Base-by-base conservation (phyloP, 2,797 vertebrate genomes). In the Huso huso region DNA sequence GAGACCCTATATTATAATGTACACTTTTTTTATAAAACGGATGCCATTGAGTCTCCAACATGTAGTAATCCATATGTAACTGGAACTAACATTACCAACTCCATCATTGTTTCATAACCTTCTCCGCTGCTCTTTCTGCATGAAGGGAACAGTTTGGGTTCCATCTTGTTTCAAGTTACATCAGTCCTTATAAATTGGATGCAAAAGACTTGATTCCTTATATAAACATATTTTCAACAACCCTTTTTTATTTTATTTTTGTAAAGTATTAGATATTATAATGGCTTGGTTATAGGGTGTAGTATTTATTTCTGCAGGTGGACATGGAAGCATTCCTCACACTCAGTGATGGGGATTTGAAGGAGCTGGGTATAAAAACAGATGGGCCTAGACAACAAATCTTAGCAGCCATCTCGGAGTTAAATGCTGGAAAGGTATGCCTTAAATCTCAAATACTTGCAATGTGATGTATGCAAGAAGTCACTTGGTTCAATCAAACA, bases 281-380 rank as follows among this genome's bases (percentile, higher is more conserved):
- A 6, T 48, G 52, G 12, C 53, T 49, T 6, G 15, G 64, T 59
- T 49, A 9, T 6, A 18, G 49, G 58, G 58, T 13, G 23, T 49
- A 7, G 49, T 23, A 49, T 15, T 58, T 64, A 13, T 75, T 55
- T 65, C 4, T 67, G 6, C 69, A 98, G 96, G 96, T 99, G 64
- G 96, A 98, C 78, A 99, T 99, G 96, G 96, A 99, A 79, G 96
- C 96, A 0, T 99, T 99, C 74, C 88, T 99, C 75, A 99, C 96
- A 0, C 89, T 99, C 62, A 97, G 94, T 1, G 96, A 99, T 3
- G 93, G 95, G 18, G 96, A 99, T 82, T 82, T 99, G 77, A 95
- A 95, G 80, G 96, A 98, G 79, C 83, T 99, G 69, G 96, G 96
- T 7, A 98, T 99, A 76, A 96, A 96, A 89, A 98, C 95, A 0